Evolutionary conservation across 2,888 invertebrate species (phyloP), one percentile per base, ranked within the genome.

Genomic region (Diarsia dahlii): DNA sequence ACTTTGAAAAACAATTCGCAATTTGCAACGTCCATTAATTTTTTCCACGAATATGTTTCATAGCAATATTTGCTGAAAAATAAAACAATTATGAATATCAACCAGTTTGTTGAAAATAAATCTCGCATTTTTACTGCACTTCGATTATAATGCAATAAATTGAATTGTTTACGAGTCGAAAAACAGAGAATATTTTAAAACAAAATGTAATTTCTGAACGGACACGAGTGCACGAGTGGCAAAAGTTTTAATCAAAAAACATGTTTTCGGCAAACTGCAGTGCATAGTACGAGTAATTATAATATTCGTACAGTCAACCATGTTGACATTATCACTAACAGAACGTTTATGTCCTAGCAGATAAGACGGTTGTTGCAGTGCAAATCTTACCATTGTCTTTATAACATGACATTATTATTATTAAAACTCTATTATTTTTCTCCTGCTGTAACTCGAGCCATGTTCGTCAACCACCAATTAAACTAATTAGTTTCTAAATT

Each of bases 241-340:
- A 60, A 34, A 23, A 63, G 54, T 63, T 56, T 73, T 50, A 50
- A 73, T 63, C 3, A 73, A 45, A 79, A 78, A 63, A n/a, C 48
- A 50, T 50, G 39, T 48, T 45, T 60, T 48, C n/a, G 18, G n/a
- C 52, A 28, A 28, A 23, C 79, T 50, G 78, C 34, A 50, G 13
- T 10, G 45, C 46, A 10, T 18, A 20, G 15, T n/a, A n/a, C n/a
- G n/a, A n/a, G n/a, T 56, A 56, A 23, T 45, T n/a, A 46, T 3
- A 39, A 6, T 39, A 6, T 39, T 39, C 6, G 62, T 39, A n/a
- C 5, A 39, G n/a, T 1, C n/a, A 45, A 45, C n/a, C 39, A 63
- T n/a, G n/a, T 13, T 39, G 39, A 8, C n/a, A 13, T 8, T 3
- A 13, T n/a, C 18, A n/a, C 13, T 63, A n/a, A 63, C 20, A 39